Conservation (phyloP, 2,797 vertebrate genomes). For the Jordanella pulchra region DNA sequence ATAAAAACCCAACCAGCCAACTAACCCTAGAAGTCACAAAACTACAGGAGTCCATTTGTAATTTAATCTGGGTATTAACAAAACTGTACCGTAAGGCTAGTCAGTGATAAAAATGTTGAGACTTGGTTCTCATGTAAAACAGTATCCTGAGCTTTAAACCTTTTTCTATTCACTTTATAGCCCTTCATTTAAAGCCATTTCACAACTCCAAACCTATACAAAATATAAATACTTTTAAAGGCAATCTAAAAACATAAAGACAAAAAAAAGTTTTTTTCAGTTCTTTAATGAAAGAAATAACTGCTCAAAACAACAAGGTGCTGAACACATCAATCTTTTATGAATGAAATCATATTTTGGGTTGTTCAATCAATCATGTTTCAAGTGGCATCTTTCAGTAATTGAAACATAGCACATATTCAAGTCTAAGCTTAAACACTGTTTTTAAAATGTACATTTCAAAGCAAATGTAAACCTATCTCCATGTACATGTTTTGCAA, state of each 20-base stretch:
- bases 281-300: constrained; percentile 69
- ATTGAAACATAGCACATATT: constrained; percentile 51
- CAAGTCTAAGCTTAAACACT: constrained; percentile 57
- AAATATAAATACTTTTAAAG: background rate
- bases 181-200: background rate
- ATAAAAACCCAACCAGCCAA: background rate
- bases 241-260: background rate
- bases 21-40: background rate
- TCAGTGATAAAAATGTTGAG: background rate
- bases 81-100: background rate
- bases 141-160: background rate
- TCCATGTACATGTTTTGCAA: constrained; percentile 73
- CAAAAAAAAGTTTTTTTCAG: constrained; percentile 25
- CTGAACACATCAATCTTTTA: constrained; percentile 26
- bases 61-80: background rate
- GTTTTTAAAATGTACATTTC: constrained; percentile 62
- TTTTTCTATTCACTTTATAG: background rate
- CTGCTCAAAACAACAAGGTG: constrained; percentile 36
- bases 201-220: background rate
- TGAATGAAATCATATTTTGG: constrained; percentile 18
- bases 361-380: constrained; percentile 11
- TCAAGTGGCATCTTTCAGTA: constrained; percentile 37
- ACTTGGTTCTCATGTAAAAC: background rate
- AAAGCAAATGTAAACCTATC: constrained; percentile 79
- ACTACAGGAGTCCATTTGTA: background rate